Percentiles rank a stretch among this genome's conserved stretches.
Conservation (phyloP, 2,888 invertebrate genomes). For the Protophormia terraenovae region DNA sequence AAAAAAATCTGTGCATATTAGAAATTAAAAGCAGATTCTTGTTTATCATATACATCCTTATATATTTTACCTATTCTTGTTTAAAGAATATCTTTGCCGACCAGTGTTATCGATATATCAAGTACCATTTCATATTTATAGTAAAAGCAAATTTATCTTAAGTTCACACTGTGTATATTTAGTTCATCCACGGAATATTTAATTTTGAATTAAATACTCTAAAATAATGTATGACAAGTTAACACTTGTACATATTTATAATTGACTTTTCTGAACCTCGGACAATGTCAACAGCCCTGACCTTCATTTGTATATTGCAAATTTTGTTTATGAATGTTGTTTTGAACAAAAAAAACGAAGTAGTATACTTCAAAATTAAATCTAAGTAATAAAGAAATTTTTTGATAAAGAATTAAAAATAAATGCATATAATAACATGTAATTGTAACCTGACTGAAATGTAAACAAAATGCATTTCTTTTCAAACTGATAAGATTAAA, state of each 20-base stretch:
- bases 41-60: too few species aligned
- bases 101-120: too few species aligned
- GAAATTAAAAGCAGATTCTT: too few species aligned
- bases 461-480: slow-evolving; percentile 28
- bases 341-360: not conserved
- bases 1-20: too few species aligned
- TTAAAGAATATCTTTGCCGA: too few species aligned
- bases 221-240: too few species aligned
- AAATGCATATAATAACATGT: slow-evolving; percentile 32
- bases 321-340: not conserved
- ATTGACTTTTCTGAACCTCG: not conserved
- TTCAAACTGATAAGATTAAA: slow-evolving; percentile 45
- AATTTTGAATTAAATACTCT: too few species aligned
- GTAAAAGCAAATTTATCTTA: too few species aligned
- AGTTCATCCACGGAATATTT: too few species aligned
- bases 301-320: slow-evolving; percentile 17
- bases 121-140: too few species aligned
- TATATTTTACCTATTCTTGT: too few species aligned
- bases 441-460: slow-evolving; percentile 41
- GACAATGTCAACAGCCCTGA: not conserved
- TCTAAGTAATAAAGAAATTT: not conserved
- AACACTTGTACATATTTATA: not conserved
- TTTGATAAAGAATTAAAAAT: not conserved
- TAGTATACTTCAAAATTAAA: not conserved
- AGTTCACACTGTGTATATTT: too few species aligned